Evolutionary conservation across 2,113 vertebrate genomes (phyloP), one percentile per base, ranked within the genome.

Genomic region (Phrynocephalus versicolor): DNA sequence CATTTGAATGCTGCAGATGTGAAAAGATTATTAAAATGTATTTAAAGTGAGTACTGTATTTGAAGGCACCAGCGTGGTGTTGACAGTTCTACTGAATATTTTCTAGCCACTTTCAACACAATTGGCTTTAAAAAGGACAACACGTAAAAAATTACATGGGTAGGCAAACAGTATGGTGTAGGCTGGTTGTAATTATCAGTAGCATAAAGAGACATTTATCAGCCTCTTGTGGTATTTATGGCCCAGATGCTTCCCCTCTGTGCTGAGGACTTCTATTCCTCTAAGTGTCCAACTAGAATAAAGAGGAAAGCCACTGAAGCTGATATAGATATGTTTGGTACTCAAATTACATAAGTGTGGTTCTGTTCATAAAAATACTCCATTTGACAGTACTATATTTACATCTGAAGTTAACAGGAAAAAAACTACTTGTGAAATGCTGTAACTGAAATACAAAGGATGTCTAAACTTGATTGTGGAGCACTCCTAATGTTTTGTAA

Each of bases 221-320:
- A 41, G 67, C 12, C 19, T 41, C 35, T 18, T 58, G 35, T 51
- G 6, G 33, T 15, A 74, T 70, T 51, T 8, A 74, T 51, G 58
- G 30, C 82, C 72, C 71, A 79, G 65, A 89, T 69, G 15, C 1
- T 0, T 89, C 82, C 81, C 67, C 62, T 13, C 23, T 30, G 45
- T 51, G 7, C 33, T 65, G 55, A 65, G 5, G 33, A n/a, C 15
- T 64, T 27, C 51, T 41, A 75, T 81, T 75, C 45, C 64, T 76
- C 45, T 57, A 57, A 3, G 35, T 5, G 30, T 4, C 15, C 0
- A 0, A 0, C 0, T 2, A 67, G 35, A 58, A 58, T 0, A 23
- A 51, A 35, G 82, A 57, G 89, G 88, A 78, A 79, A 23, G 13
- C 74, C 74, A 85, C 33, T 70, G 73, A 27, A 84, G 1, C 86